Conservation (phyloP, 2,113 vertebrate genomes). For the Hypomesus transpacificus region DNA sequence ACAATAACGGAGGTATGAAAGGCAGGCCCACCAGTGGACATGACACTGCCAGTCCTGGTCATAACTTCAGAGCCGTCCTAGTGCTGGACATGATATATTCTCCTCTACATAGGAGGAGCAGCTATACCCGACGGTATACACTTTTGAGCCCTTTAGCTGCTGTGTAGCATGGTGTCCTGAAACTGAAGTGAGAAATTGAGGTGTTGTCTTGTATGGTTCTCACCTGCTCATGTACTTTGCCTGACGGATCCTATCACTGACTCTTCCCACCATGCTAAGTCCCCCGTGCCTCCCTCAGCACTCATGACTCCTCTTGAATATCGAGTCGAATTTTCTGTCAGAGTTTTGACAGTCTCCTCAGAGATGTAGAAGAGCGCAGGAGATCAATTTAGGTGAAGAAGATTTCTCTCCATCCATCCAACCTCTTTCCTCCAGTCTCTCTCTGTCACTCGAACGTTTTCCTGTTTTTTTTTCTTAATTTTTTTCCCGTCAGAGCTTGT, state of each 20-base stretch:
- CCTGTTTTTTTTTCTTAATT: not conserved
- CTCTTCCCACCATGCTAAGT: not conserved
- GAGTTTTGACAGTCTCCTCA: constrained; percentile 2
- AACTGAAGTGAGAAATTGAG: not conserved
- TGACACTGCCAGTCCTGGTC: too few relatives aligned
- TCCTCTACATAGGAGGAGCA: too few relatives aligned
- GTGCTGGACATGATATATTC: too few relatives aligned
- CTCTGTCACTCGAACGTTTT: not conserved
- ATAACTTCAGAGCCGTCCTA: too few relatives aligned
- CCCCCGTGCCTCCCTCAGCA: not conserved
- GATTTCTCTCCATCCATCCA: constrained; percentile 1
- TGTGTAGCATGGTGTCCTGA: not conserved
- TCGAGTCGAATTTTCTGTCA: not conserved
- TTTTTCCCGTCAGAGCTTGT: constrained; percentile 54
- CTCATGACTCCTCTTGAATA: not conserved
- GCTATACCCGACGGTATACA: too few relatives aligned
- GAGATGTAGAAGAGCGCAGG: not conserved
- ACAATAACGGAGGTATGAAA: too few relatives aligned
- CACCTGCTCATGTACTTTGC: not conserved
- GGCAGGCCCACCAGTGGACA: too few relatives aligned
- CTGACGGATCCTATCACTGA: not conserved
- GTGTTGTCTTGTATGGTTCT: not conserved
- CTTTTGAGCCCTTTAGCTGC: not conserved
- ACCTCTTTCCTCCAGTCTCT: not conserved
- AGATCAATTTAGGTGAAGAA: constrained; percentile 6